Conservation (phyloP, 2,888 invertebrate genomes). For the Drosophila kanekoi region DNA sequence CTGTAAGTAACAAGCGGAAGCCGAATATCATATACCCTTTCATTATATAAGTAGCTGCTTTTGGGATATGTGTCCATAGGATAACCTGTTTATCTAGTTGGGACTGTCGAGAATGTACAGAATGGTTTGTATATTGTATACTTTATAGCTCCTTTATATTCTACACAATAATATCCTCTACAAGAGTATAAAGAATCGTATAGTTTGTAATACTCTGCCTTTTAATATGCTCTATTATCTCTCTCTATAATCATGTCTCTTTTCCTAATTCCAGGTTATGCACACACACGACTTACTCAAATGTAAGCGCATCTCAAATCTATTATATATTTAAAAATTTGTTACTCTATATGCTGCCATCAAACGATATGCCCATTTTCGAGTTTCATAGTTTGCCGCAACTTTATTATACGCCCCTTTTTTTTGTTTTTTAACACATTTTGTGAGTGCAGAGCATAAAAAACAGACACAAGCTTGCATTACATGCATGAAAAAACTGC, state of each 20-base stretch:
- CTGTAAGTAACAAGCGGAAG: slow-evolving; percentile 3
- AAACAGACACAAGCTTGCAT: slow-evolving; percentile 48
- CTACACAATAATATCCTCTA: no score
- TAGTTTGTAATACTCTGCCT: no score
- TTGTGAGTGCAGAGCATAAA: slow-evolving; percentile 11
- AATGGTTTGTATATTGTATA: no score
- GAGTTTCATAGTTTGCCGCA: slow-evolving; percentile 10
- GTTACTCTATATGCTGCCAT: background rate
- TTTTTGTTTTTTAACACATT: slow-evolving; percentile 21
- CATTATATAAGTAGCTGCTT: background rate
- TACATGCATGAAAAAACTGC: slow-evolving; percentile 68
- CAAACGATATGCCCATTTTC: background rate
- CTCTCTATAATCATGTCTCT: background rate
- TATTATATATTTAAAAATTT: slow-evolving; percentile 3
- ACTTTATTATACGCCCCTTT: slow-evolving; percentile 19
- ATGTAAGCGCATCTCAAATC: background rate
- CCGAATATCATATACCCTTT: slow-evolving; percentile 1
- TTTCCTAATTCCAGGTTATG: slow-evolving; percentile 2
- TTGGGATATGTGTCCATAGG: no score
- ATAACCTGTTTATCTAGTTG: no score
- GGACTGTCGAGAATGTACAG: no score
- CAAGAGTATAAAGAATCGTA: no score
- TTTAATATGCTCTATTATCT: no score
- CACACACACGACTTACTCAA: background rate
- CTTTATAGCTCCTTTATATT: no score